Evolutionary conservation across 2,113 vertebrate genomes (phyloP), one percentile per base, ranked within the genome.

Genomic region (Microcebus jonahi): DNA sequence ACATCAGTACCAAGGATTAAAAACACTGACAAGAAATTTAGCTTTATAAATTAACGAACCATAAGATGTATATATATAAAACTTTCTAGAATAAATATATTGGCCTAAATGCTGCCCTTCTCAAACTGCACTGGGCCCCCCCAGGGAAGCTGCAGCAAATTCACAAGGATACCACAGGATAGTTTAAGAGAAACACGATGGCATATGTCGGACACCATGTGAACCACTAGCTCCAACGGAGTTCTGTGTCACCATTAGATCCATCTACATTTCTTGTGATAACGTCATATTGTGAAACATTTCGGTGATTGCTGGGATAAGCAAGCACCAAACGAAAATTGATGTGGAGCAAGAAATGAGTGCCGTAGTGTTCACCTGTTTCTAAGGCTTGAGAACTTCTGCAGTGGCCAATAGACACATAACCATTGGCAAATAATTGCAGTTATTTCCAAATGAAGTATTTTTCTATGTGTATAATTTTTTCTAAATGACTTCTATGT

Each of bases 1-100:
- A 73, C 21, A 55, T 23, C 65, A 79, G 34, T 39, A 39, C 7
- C 6, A 76, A 89, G 59, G 81, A 92, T n/a, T 76, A 42, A 70
- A 70, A 94, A 86, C 8, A 73, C n/a, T 77, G 25, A 48, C 2
- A 70, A 95, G 42, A 90, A 76, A 92, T 82, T 57, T 76, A 92
- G 67, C 29, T 89, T 85, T 68, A 65, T 5, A 42, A 65, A 4
- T 36, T 89, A 18, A 55, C 31, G n/a, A 84, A 53, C 23, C 45
- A 67, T 67, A 48, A 83, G 53, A 65, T 25, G 34, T 17, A 50
- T 82, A 23, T 59, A 45, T 59, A 45, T 55, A 90, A 91, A 90
- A 59, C 3, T 85, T 95, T 75, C 71, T 68, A 11, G 50, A 88
- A 75, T 53, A 67, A 88, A 75, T 53, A 67, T 25, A 42, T 27